These are phyloP conservation scores for Cygnus buccinator DNA, from an alignment of 2,113 vertebrate genomes.

Conservation along the genomic window DNA sequence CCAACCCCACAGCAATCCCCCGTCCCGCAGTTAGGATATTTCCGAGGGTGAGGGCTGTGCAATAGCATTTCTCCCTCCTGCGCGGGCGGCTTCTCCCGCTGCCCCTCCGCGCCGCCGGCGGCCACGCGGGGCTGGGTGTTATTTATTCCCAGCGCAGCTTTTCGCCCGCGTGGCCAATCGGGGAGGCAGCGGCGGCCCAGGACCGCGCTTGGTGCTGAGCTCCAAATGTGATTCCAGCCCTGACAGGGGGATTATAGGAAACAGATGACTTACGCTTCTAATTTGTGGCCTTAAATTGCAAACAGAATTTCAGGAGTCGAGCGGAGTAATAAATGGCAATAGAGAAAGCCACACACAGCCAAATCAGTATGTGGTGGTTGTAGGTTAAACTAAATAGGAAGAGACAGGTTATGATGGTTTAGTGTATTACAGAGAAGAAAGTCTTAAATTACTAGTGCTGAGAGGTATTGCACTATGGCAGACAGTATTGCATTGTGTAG, in stretches of 20 bases:
- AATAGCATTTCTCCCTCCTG: background rate
- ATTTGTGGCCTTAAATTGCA: slow-evolving; percentile 99
- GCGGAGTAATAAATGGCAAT: slow-evolving; percentile 91
- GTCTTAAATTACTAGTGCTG: slow-evolving; percentile 89
- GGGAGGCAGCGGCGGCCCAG: slow-evolving; percentile 75
- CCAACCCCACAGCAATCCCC: background rate
- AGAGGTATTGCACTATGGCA: slow-evolving; percentile 81
- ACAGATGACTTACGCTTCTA: slow-evolving; percentile 99
- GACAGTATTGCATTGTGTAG: slow-evolving; percentile 83
- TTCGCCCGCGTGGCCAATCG: slow-evolving; percentile 77
- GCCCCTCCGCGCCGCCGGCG: slow-evolving; percentile 12
- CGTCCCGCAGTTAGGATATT: background rate
- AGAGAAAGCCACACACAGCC: slow-evolving; percentile 89
- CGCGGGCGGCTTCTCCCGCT: background rate
- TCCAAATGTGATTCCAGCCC: slow-evolving; percentile 89
- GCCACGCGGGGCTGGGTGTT: slow-evolving; percentile 50
- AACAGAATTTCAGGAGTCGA: slow-evolving; percentile 98
- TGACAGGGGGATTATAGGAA: slow-evolving; percentile 98
- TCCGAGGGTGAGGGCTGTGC: background rate
- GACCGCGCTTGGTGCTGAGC: slow-evolving; percentile 81
- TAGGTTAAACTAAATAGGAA: slow-evolving; percentile 91
- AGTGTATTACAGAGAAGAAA: slow-evolving; percentile 88
- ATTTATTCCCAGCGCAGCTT: slow-evolving; percentile 75
- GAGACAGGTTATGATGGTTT: slow-evolving; percentile 92
- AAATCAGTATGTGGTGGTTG: slow-evolving; percentile 87